phyloP scores from a whole-genome alignment of 2,888 invertebrate genomes.

The Tipula vernalis region DNA sequence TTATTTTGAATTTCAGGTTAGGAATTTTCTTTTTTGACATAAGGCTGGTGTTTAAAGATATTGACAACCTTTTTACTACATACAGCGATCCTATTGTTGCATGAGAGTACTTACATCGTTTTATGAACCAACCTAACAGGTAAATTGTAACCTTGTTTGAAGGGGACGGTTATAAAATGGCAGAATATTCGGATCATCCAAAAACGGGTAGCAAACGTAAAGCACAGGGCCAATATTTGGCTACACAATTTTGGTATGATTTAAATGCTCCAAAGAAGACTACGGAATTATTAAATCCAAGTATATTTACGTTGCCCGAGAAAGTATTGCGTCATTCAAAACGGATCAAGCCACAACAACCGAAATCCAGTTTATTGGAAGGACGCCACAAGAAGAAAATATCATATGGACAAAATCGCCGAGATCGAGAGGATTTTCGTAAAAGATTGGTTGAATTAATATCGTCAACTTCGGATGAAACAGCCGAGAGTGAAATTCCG shows the following conservation, averaged over 20 bases:
- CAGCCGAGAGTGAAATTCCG: conserved; percentile 39
- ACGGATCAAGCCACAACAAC: conserved; percentile 35
- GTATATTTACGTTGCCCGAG: conserved; percentile 44
- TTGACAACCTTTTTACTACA: not conserved
- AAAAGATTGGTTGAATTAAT: conserved; percentile 65
- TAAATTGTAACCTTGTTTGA: not conserved
- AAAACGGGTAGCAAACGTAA: conserved; percentile 17
- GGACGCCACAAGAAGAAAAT: conserved; percentile 29
- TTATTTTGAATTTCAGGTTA: not conserved
- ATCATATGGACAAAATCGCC: conserved; percentile 54
- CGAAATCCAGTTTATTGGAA: conserved; percentile 12
- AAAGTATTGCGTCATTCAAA: conserved; percentile 37
- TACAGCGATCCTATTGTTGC: not conserved
- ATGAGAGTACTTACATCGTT: not conserved
- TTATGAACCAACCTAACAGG: not conserved
- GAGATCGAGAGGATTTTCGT: conserved; percentile 72
- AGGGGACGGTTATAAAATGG: not conserved
- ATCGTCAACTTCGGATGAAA: conserved; percentile 38
- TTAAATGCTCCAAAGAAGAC: conserved; percentile 31
- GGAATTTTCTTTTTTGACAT: not conserved
- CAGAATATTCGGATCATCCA: not conserved
- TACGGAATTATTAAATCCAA: conserved; percentile 27
- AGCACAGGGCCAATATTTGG: conserved; percentile 31
- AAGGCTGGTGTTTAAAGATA: not conserved
- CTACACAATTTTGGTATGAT: conserved; percentile 30